Base-by-base conservation (phyloP, 2,113 vertebrate species). In the Platanista minor region DNA sequence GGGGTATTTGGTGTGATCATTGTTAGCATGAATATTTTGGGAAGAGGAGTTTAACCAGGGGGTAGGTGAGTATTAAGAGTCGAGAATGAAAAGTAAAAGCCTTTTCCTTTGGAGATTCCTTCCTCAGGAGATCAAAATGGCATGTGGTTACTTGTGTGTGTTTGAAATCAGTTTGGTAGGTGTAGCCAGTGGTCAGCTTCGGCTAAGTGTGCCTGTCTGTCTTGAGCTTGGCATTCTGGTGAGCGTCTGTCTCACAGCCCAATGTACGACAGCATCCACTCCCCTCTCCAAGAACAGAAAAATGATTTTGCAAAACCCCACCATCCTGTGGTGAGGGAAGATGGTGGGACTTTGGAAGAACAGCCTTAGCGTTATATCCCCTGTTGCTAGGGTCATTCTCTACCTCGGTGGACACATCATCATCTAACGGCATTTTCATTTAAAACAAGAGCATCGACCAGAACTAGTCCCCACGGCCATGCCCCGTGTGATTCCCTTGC, bases 61-160 rank as follows among this genome's bases (percentile, higher is more conserved):
- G 11, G 23, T 18, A 20, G 33, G 7, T 25, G 10, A 43, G 41
- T 31, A 13, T 43, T 74, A 9, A 36, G 67, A 71, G 82, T 3
- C n/a, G 43, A 82, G 25, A 52, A 62, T 64, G 36, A n/a, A 64
- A 82, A 74, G 27, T 6, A 41, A 80, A 75, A 77, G 18, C 39
- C 13, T 81, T 33, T 62, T 71, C n/a, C 46, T 94, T 54, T 64
- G 66, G 43, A n/a, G 39, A n/a, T 29, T 25, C 11, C 39, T 77
- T 57, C n/a, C 61, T n/a, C 0, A 66, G 61, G 41, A 66, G 83
- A 83, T 29, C 6, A 13, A 31, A 33, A 15, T 21, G 49, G 57
- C 18, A 0, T 8, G 0, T 31, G 54, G 18, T 33, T 5, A 4
- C 43, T 0, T 0, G 17, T 8, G 5, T 4, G 31, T 8, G n/a